Conservation (phyloP, 1,140 invertebrate genomes). For the Trichogramma pretiosum region DNA sequence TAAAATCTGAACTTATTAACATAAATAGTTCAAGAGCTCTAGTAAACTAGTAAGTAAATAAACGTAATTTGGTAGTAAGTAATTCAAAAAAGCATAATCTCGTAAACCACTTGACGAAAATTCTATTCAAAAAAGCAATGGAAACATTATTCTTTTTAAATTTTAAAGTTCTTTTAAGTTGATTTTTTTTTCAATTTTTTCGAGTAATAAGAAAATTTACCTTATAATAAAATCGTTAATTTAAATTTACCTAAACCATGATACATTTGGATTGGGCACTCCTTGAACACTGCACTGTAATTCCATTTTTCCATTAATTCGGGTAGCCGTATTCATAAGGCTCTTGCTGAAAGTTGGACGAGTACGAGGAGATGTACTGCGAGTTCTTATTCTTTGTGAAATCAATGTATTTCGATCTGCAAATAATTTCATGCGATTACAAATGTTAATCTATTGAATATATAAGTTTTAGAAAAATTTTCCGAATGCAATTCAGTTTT, state of each 20-base stretch:
- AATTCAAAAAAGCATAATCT: too few species aligned
- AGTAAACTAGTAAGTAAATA: too few species aligned
- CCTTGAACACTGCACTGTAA: slow-evolving; percentile 48
- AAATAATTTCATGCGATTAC: slow-evolving; percentile 1
- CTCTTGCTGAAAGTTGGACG: slow-evolving; percentile 41
- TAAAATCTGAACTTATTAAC: too few species aligned
- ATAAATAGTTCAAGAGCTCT: too few species aligned
- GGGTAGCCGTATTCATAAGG: slow-evolving; percentile 38
- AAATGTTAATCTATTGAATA: too few species aligned
- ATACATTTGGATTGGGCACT: slow-evolving; percentile 48
- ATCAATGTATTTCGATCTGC: slow-evolving; percentile 33
- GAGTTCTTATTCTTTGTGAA: slow-evolving; percentile 38
- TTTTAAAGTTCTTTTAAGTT: too few species aligned
- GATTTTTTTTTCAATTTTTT: too few species aligned
- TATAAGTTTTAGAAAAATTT: too few species aligned
- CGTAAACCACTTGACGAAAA: neutral
- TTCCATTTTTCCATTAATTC: slow-evolving; percentile 48
- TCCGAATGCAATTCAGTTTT: too few species aligned
- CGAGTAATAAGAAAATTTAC: too few species aligned
- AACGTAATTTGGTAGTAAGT: too few species aligned
- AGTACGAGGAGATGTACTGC: slow-evolving; percentile 39
- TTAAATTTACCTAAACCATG: slow-evolving; percentile 49
- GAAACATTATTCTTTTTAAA: neutral
- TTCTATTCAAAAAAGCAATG: neutral
- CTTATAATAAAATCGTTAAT: too few species aligned